Base-by-base conservation (phyloP, 1,140 invertebrate genomes). In the Drosophila setifemur region DNA sequence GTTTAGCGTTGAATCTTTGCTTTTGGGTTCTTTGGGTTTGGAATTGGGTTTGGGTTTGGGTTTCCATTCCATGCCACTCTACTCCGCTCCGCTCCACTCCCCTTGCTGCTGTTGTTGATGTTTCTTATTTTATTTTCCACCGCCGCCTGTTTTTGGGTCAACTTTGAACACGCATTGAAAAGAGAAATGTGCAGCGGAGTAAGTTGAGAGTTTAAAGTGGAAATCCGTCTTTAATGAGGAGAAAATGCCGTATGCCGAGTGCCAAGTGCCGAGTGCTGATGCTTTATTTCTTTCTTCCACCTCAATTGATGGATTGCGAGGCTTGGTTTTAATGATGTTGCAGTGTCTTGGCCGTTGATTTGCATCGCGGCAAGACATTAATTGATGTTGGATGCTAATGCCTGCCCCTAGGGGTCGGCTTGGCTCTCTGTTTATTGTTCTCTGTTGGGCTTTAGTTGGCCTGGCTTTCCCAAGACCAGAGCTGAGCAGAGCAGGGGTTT, bases 371-470 rank as follows among this genome's bases (percentile, higher is more conserved):
- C 33, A 28, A 49, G 57, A 68, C 42, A 60, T 69, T 69, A 85
- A 83, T 78, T 85, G 58, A 82, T 64, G 64, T 69, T 69, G 40
- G 28, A 37, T 37, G 33, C 66, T 43, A 68, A 78, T 77, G 53
- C 42, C 31, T 69, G 55, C 52, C 40, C 40, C 42, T 57, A 53
- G 28, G 50, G 50, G 28, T 57, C 28, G 50, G 49, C 64, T 57
- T 43, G 12, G 14, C 29, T 45, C 23, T 28, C 21, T n/a, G 33
- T 12, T 37, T 37, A 12, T 23, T 55, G 64, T 66, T 87, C 76
- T 78, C 73, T 74, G 53, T 57, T 55, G 21, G 35, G 43, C 26
- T 11, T 29, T 29, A 29, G 28, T 29, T 31, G n/a, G 57, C 18
- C n/a, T 29, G 50, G 7, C 18, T 25, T 44, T 7, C 2, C 40